Evolutionary conservation across 2,888 invertebrate species (phyloP), one percentile per base, ranked within the genome.

Genomic region (Leptopterna dolabrata): DNA sequence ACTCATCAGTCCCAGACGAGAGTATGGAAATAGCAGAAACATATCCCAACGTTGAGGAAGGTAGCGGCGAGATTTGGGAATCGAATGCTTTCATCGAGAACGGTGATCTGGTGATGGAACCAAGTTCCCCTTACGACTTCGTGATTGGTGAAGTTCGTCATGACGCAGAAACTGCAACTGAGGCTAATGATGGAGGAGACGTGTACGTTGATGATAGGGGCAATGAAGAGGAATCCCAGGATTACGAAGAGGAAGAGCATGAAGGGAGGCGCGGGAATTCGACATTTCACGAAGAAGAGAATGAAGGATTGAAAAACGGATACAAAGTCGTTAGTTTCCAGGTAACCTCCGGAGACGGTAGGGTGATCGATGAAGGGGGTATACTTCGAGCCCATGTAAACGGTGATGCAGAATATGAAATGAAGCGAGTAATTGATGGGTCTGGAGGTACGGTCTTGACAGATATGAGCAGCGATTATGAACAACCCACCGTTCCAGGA

Each of bases 281-380:
- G 73, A 73, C 30, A 55, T 81, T 47, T 81, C 51, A 30, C 70
- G 83, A 85, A 30, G 55, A 85, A 27, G 85, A 73, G 19, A 51
- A 81, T 55, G 85, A 85, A 36, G 76, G 51, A n/a, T 47, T 73
- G 29, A 24, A 45, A 30, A 76, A 85, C 30, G 85, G 51, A 11
- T 85, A 24, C 85, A 85, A 85, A 85, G 76, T 85, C 47, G 85
- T 85, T 9, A 71, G 76, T 45, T 85, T 85, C 47, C 55, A 85
- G 51, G 76, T 85, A 27, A 43, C 83, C 30, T 63, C 70, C 36
- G 83, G 71, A 30, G 84, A 43, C 27, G 71, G 19, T 6, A 76
- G 47, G 9, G 73, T 85, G 76, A 85, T 85, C 45, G 36, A 85
- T 55, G 85, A 85, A 13, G 76, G 85, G 2, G 85, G 85, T 11